Percentiles rank a stretch among this genome's conserved stretches.
Conservation (phyloP, 2,888 invertebrate species). For the Villa cingulata region DNA sequence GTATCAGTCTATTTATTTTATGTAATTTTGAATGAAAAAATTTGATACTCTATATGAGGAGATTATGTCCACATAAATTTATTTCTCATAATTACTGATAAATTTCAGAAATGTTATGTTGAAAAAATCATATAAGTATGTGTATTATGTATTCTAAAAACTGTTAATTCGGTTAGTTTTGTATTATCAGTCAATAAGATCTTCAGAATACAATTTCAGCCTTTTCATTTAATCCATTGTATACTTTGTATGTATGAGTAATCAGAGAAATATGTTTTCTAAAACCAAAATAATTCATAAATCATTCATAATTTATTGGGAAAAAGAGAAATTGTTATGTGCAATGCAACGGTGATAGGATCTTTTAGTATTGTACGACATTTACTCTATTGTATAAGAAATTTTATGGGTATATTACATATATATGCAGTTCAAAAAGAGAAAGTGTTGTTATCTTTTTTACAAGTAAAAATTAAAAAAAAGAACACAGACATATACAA, state of each 20-base stretch:
- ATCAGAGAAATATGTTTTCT: not conserved
- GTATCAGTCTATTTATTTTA: too few relatives aligned
- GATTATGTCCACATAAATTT: too few relatives aligned
- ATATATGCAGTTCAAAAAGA: constrained; percentile 1
- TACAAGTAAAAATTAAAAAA: constrained; percentile 1
- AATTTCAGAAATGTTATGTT: too few relatives aligned
- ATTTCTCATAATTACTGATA: too few relatives aligned
- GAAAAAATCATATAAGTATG: too few relatives aligned
- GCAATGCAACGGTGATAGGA: too few relatives aligned
- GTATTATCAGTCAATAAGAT: not conserved
- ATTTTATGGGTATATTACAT: constrained; percentile 4
- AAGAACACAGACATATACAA: not conserved
- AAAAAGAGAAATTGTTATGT: not conserved
- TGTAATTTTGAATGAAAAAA: too few relatives aligned
- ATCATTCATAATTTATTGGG: constrained; percentile 9
- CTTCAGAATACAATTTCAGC: not conserved
- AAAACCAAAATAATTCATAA: constrained; percentile 17
- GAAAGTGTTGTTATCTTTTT: constrained; percentile 6
- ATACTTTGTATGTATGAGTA: not conserved
- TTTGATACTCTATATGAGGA: too few relatives aligned
- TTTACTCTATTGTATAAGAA: not conserved
- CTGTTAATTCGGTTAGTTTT: not conserved
- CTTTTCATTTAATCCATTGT: not conserved
- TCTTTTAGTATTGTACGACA: too few relatives aligned
- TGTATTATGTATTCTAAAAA: too few relatives aligned